phyloP scores from a whole-genome alignment of 2,888 invertebrate genomes.

The Tolmerus cingulatus region DNA sequence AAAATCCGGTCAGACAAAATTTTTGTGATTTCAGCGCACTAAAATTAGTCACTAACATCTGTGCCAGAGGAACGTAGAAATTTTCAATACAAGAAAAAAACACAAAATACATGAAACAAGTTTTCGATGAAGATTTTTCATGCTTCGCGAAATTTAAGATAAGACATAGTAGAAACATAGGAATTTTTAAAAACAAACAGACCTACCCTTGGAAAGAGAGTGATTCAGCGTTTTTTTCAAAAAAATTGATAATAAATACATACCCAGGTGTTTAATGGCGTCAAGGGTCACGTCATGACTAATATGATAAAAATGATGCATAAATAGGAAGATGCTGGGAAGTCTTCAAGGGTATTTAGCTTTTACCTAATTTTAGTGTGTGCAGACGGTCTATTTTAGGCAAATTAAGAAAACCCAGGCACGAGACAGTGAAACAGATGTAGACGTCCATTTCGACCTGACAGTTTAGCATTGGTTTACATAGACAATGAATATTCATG shows the following conservation, averaged over 20 bases:
- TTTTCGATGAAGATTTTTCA: neutral
- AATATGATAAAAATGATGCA: neutral
- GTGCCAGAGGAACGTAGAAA: neutral
- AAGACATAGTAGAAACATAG: neutral
- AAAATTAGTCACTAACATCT: neutral
- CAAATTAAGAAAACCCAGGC: neutral
- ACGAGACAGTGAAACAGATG: neutral
- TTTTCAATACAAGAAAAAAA: neutral
- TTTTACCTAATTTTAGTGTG: neutral
- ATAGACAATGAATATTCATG: neutral
- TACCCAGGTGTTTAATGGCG: neutral
- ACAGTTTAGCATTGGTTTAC: neutral
- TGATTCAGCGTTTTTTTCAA: neutral
- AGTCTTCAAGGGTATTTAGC: neutral
- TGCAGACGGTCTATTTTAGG: neutral
- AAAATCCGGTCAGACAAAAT: neutral
- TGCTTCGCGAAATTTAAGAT: neutral
- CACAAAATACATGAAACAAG: neutral
- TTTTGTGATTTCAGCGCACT: neutral
- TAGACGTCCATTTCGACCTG: neutral
- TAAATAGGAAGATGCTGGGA: neutral
- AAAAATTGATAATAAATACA: neutral
- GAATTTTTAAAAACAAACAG: neutral
- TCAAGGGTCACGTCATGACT: neutral
- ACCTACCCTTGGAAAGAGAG: neutral